Conservation (phyloP, 2,888 invertebrate species). For the Plebejus argus region DNA sequence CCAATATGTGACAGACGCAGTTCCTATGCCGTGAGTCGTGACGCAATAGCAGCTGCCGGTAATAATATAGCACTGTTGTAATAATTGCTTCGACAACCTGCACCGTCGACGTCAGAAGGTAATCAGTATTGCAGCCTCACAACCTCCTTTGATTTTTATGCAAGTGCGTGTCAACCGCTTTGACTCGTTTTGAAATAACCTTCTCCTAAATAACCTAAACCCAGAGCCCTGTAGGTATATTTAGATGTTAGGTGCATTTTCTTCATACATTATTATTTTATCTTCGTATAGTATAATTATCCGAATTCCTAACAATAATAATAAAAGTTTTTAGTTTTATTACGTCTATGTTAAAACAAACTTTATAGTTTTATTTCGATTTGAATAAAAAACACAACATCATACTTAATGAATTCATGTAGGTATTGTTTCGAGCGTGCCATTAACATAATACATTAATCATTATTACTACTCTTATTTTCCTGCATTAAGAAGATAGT, state of each 20-base stretch:
- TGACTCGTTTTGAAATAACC: neutral
- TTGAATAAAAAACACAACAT: too few relatives aligned
- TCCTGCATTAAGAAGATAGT: neutral
- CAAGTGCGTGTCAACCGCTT: neutral
- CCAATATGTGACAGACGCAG: neutral
- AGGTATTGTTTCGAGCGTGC: neutral
- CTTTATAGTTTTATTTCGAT: too few relatives aligned
- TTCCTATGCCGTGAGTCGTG: neutral
- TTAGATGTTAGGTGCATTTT: too few relatives aligned
- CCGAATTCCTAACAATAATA: too few relatives aligned
- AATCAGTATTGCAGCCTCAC: neutral
- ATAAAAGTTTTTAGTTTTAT: neutral
- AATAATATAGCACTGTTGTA: neutral
- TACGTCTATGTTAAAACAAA: too few relatives aligned
- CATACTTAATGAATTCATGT: neutral
- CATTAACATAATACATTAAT: neutral
- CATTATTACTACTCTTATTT: neutral
- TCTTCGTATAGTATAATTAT: too few relatives aligned
- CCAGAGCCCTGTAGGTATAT: too few relatives aligned
- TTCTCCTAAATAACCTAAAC: too few relatives aligned
- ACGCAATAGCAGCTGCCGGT: neutral
- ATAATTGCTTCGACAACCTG: neutral
- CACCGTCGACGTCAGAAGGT: neutral
- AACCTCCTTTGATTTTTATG: conserved; percentile 5
- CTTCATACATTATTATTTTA: too few relatives aligned